Conservation (phyloP, 2,797 vertebrate species). For the Semaprochilodus insignis region DNA sequence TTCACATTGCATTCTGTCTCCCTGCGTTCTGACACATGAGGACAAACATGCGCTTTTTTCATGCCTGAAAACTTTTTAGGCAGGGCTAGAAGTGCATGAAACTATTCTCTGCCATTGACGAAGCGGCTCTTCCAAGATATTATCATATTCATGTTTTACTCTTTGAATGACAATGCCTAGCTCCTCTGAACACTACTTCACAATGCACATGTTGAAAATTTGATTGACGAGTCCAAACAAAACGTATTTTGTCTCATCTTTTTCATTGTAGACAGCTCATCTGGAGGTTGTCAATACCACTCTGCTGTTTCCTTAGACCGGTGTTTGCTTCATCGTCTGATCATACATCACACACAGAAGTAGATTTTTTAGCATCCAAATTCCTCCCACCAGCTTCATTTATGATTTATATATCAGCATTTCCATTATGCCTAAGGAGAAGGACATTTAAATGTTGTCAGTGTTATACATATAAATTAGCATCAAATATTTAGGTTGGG, state of each 20-base stretch:
- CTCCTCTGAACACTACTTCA: constrained; percentile 9
- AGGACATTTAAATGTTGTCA: background rate
- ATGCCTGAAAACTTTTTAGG: constrained; percentile 63
- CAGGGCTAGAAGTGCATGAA: constrained; percentile 37
- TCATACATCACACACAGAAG: background rate
- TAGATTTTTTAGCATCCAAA: background rate
- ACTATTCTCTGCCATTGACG: constrained; percentile 12
- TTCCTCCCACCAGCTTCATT: background rate
- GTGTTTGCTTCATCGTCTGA: background rate
- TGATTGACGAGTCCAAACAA: constrained; percentile 43
- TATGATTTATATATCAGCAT: background rate
- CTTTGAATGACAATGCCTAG: constrained; percentile 5
- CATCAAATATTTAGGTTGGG: background rate
- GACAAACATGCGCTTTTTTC: constrained; percentile 67
- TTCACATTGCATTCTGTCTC: constrained; percentile 70
- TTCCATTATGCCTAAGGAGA: constrained; percentile 5
- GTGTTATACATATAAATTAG: background rate
- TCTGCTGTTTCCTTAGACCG: constrained; percentile 1
- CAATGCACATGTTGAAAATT: constrained; percentile 10
- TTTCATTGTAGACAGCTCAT: constrained; percentile 6
- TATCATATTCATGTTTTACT: constrained; percentile 24
- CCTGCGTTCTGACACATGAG: constrained; percentile 69
- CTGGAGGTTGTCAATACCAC: constrained; percentile 25
- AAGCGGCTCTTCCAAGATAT: constrained; percentile 8
- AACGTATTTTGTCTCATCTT: constrained; percentile 8